Evolutionary conservation across 2,888 invertebrate genomes (phyloP), one percentile per base, ranked within the genome.

Genomic region (Mycalesis mineus): DNA sequence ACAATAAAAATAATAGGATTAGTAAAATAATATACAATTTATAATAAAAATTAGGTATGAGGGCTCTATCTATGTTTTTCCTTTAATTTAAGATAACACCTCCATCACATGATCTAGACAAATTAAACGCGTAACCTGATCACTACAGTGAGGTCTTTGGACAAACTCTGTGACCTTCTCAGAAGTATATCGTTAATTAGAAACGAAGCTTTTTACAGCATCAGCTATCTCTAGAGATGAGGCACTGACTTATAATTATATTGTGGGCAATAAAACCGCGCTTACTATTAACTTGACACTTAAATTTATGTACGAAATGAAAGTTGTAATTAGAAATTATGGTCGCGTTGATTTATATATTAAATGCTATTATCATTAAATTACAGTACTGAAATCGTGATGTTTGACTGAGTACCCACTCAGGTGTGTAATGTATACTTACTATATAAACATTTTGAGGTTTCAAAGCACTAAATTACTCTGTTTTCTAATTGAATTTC

Each of bases 91-190:
- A 15, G 47, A 15, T 15, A 45, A 74, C 75, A 64, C 71, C 74
- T 29, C 17, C 55, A 70, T 73, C 76, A 80, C 84, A 85, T 79
- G 79, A 84, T 84, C 84, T 85, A 82, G 84, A 88, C 86, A 86
- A 88, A 88, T 87, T 85, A 83, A 84, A 80, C 71, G 72, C 69
- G 88, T 85, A 87, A 88, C 85, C 75, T 85, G 88, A 88, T 84
- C 82, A 53, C 51, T 77, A 70, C 72, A 77, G 78, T 70, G 67
- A 67, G 69, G 68, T 68, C 64, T 59, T 56, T 57, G 49, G 37
- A 44, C 49, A 59, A 39, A 50, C 41, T 33, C n/a, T 37, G 65
- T 65, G 70, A 73, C 74, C 73, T 77, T 75, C 69, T 74, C 75
- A 73, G 69, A 65, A 74, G 73, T 74, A 52, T 54, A 44, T 57